Evolutionary conservation across 2,888 invertebrate species (phyloP), one percentile per base, ranked within the genome.

Genomic region (Thalpophila matura): DNA sequence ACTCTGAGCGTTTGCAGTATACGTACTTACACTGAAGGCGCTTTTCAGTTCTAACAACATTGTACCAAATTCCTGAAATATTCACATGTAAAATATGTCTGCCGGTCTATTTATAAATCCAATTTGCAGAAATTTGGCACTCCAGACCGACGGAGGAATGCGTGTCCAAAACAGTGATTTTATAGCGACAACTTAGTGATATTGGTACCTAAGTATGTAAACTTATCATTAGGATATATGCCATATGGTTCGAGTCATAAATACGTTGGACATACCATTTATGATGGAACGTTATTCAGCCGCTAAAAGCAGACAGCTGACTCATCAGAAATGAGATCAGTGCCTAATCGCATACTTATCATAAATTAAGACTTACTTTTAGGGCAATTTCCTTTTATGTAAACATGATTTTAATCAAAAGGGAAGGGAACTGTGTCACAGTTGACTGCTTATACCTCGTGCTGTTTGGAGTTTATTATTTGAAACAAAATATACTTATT

Each of bases 301-400:
- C 61, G 50, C 86, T 85, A 79, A 85, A 87, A 82, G 86, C 77
- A 86, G 88, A 64, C 37, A 53, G 72, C 77, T 91, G 91, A 92
- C 83, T 92, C 91, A 91, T 84, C 73, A 73, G 57, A 80, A 85
- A 86, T 91, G 89, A 91, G 87, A 91, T 90, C 89, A 91, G 84
- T 73, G 42, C 78, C 76, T 81, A 77, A 77, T 77, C 67, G 49
- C 26, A 53, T 54, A 58, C 50, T 75, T 69, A 46, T 65, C 71
- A 69, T 75, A 65, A 74, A 74, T 74, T 64, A 70, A 66, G 68
- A 18, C 47, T 69, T 63, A 71, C 64, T 53, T 77, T 62, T 72
- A 72, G 57, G 62, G 67, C 46, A 56, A 68, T 68, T 56, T 51
- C 78, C 69, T 42, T 65, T 14, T 42, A 62, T 5, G 35, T 53